Percentiles rank a stretch among this genome's conserved stretches.
phyloP scores from a whole-genome alignment of 2,888 invertebrate genomes.

The Macrophya annulata region DNA sequence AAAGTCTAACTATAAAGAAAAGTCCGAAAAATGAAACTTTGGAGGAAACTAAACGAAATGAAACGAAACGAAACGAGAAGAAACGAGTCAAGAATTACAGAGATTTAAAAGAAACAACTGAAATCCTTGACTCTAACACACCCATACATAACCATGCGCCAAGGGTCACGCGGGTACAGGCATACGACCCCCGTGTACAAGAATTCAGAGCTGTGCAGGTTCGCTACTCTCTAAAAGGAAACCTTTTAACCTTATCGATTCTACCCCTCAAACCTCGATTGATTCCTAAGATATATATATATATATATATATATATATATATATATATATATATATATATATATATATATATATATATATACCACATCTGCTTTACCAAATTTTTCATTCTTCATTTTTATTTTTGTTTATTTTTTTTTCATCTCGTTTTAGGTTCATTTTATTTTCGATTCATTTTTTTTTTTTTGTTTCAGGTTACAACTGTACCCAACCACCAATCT shows the following conservation, averaged over 20 bases:
- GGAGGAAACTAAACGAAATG: not conserved
- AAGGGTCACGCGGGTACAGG: not conserved
- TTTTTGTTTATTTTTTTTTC: not conserved
- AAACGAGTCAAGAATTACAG: not conserved
- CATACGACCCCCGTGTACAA: not conserved
- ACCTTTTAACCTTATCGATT: conserved; percentile 52
- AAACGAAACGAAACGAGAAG: not conserved
- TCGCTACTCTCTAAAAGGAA: conserved; percentile 9
- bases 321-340: not conserved
- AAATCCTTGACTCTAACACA: conserved; percentile 1
- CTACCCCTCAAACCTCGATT: not conserved
- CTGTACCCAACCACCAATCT: conserved; percentile 77
- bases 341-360: not conserved
- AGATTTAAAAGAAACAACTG: not conserved
- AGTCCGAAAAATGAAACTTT: not conserved
- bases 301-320: not conserved
- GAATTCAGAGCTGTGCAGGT: conserved; percentile 17
- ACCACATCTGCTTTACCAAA: not conserved
- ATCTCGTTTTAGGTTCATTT: conserved; percentile 71
- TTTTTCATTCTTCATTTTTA: too few species aligned
- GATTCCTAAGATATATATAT: conserved; percentile 3
- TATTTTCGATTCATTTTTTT: conserved; percentile 9
- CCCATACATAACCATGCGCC: not conserved
- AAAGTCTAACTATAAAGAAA: not conserved
- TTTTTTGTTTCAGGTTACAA: conserved; percentile 74